Evolutionary conservation across 1,140 invertebrate genomes (phyloP).

Genomic region (Drosophila nikananu): DNA sequence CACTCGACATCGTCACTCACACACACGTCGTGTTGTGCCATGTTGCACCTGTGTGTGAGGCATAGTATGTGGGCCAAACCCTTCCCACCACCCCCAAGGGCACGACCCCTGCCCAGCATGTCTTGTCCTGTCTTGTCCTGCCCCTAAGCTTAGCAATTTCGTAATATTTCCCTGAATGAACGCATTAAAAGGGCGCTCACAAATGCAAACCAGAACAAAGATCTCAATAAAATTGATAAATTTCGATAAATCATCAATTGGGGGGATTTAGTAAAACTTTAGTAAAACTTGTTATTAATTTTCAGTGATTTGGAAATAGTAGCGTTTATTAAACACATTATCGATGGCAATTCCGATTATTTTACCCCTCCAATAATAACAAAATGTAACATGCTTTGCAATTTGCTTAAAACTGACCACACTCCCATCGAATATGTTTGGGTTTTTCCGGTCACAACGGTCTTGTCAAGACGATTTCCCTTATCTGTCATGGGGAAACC

Average conservation of each 20-base stretch:
- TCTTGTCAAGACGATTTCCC: not conserved
- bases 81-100: no score
- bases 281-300: no score
- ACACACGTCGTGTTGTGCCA: slow-evolving; percentile 73
- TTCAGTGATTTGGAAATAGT: no score
- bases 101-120: slow-evolving; percentile 6
- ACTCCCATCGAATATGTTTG: not conserved
- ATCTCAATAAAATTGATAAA: no score
- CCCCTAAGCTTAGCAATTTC: not conserved
- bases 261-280: not conserved
- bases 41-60: slow-evolving; percentile 83
- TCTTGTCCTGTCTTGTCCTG: slow-evolving; percentile 14
- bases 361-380: no score
- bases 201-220: slow-evolving; percentile 1
- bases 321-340: no score
- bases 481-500: not conserved
- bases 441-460: not conserved
- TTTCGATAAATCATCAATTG: not conserved
- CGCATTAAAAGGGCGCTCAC: not conserved
- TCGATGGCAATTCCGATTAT: no score
- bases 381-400: no score
- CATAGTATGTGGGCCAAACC: slow-evolving; percentile 78
- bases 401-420: not conserved
- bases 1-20: slow-evolving; percentile 53
- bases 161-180: not conserved